A percentile compares a stretch with the other conserved stretches of the same genome.
phyloP scores from a whole-genome alignment of 2,888 invertebrate genomes.

The Oligia latruncula region DNA sequence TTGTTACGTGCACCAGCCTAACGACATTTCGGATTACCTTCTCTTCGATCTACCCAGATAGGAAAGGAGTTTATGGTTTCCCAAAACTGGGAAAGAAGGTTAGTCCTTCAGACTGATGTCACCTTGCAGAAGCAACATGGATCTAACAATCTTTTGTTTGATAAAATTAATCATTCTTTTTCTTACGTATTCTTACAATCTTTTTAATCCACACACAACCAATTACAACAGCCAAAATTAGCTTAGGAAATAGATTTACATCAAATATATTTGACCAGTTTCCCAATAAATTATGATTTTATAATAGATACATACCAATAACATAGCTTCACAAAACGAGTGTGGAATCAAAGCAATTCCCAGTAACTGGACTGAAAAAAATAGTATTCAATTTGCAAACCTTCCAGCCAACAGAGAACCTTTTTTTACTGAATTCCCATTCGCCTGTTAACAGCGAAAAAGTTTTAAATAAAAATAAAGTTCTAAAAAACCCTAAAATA shows the following conservation, averaged over 20 bases:
- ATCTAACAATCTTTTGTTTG: not conserved
- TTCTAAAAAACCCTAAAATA: not conserved
- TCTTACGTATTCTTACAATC: not conserved
- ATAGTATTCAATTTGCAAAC: slow-evolving; percentile 44
- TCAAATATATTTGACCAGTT: not conserved
- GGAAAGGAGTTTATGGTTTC: not conserved
- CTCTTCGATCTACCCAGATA: not conserved
- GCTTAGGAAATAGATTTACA: not conserved
- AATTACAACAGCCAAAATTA: not conserved
- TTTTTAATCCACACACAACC: not conserved
- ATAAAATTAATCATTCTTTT: no score
- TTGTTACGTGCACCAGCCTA: slow-evolving; percentile 28
- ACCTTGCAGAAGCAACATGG: not conserved
- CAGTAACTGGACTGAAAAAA: slow-evolving; percentile 45
- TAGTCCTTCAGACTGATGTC: no score
- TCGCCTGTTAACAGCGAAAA: slow-evolving; percentile 50
- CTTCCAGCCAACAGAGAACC: slow-evolving; percentile 40
- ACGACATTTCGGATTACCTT: slow-evolving; percentile 6
- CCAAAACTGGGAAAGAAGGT: no score
- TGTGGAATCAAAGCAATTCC: slow-evolving; percentile 28
- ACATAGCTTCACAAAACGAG: slow-evolving; percentile 9
- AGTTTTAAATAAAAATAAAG: slow-evolving; percentile 55
- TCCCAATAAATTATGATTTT: not conserved
- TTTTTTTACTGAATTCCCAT: slow-evolving; percentile 49
- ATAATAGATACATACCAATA: slow-evolving; percentile 2